Conservation (phyloP, 2,888 invertebrate genomes). For the Vesta saturnalis region DNA sequence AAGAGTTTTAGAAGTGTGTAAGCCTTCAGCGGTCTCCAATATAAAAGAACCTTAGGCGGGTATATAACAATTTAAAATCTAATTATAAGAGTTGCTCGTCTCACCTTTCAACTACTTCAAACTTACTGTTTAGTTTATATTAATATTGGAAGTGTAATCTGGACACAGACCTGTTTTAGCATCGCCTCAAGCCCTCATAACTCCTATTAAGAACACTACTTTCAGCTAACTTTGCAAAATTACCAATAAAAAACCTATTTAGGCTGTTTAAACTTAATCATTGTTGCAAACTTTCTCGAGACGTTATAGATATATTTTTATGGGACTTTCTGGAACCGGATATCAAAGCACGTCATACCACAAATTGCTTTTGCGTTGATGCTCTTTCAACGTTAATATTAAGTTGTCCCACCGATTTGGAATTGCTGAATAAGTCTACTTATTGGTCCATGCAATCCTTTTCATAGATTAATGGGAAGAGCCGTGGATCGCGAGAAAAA, state of each 20-base stretch:
- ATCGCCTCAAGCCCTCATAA: slow-evolving; percentile 45
- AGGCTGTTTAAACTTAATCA: slow-evolving; percentile 50
- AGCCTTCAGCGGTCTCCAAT: slow-evolving; percentile 46
- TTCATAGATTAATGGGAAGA: slow-evolving; percentile 45
- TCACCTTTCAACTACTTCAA: slow-evolving; percentile 42
- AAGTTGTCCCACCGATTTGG: slow-evolving; percentile 31
- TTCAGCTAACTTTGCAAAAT: slow-evolving; percentile 28
- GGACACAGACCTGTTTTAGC: slow-evolving; percentile 45
- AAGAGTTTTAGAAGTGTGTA: slow-evolving; percentile 45
- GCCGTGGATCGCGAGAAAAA: slow-evolving; percentile 35
- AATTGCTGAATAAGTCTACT: slow-evolving; percentile 33
- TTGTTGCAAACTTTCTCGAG: slow-evolving; percentile 48
- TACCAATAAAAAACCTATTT: slow-evolving; percentile 32
- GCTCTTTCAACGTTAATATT: background rate
- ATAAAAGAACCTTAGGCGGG: slow-evolving; percentile 42
- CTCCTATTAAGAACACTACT: slow-evolving; percentile 27
- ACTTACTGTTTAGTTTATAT: slow-evolving; percentile 51
- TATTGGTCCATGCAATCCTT: slow-evolving; percentile 43
- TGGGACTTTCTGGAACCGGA: slow-evolving; percentile 19
- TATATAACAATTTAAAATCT: slow-evolving; percentile 47
- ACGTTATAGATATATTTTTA: slow-evolving; percentile 48
- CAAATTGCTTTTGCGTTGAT: background rate
- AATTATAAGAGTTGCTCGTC: slow-evolving; percentile 45
- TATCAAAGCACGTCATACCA: slow-evolving; percentile 6
- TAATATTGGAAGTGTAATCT: slow-evolving; percentile 54